Conservation (phyloP, 1,140 invertebrate species). For the Drosophila fuyamai region DNA sequence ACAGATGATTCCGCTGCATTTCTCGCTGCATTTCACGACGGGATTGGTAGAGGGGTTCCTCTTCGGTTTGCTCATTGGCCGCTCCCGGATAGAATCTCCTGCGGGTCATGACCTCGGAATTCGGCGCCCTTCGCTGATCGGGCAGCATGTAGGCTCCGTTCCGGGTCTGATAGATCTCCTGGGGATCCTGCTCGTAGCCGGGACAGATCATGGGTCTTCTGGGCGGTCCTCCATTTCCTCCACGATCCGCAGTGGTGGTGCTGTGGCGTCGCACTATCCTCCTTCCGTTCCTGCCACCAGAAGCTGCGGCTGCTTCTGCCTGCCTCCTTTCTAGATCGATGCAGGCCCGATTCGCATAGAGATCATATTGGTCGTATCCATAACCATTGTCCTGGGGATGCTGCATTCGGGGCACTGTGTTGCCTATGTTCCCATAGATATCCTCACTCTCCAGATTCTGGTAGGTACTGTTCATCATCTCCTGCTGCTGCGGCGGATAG, state of each 20-base stretch:
- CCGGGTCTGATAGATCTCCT: slow-evolving; percentile 80
- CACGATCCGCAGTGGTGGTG: slow-evolving; percentile 80
- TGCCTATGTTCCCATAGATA: slow-evolving; percentile 78
- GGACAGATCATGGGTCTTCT: slow-evolving; percentile 42
- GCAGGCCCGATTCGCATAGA: slow-evolving; percentile 83
- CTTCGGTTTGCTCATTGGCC: slow-evolving; percentile 73
- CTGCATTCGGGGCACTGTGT: slow-evolving; percentile 52
- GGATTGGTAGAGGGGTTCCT: slow-evolving; percentile 75
- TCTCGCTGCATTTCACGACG: slow-evolving; percentile 79
- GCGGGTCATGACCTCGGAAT: slow-evolving; percentile 78
- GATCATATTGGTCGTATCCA: slow-evolving; percentile 75
- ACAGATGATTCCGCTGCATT: slow-evolving; percentile 79
- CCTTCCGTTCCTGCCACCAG: slow-evolving; percentile 41
- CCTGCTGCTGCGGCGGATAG: slow-evolving; percentile 60
- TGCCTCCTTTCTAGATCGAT: slow-evolving; percentile 81
- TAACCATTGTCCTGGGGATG: slow-evolving; percentile 60
- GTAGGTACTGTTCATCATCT: slow-evolving; percentile 81
- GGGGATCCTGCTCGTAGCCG: slow-evolving; percentile 41
- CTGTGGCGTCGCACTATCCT: slow-evolving; percentile 79
- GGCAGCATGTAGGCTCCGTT: slow-evolving; percentile 80
- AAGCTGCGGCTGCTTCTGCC: slow-evolving; percentile 62
- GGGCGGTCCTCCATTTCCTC: slow-evolving; percentile 10
- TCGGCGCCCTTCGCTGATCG: slow-evolving; percentile 77
- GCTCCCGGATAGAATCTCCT: slow-evolving; percentile 76
- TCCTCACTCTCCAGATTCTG: slow-evolving; percentile 82